Conservation (phyloP, 2,113 vertebrate genomes). For the Phrynocephalus versicolor region DNA sequence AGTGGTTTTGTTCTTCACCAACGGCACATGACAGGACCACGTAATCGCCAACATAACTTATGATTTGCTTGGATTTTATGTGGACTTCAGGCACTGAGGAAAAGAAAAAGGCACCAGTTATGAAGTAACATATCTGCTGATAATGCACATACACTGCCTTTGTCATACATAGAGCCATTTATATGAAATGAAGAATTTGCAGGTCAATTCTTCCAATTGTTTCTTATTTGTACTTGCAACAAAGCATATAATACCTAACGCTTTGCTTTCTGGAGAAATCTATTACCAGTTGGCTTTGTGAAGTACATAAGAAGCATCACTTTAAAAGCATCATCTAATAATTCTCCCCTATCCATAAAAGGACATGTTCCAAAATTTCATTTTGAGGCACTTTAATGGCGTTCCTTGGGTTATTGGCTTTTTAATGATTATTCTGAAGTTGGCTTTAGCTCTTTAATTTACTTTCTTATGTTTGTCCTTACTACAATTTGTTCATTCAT, state of each 20-base stretch:
- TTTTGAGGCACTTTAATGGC: too few relatives aligned
- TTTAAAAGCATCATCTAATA: not conserved
- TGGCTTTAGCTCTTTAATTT: too few relatives aligned
- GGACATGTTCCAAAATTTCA: too few relatives aligned
- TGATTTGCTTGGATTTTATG: conserved; percentile 59
- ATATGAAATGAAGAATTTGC: not conserved
- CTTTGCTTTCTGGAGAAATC: not conserved
- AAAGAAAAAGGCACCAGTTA: conserved; percentile 3
- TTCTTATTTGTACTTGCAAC: not conserved
- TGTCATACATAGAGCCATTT: not conserved
- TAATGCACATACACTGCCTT: not conserved
- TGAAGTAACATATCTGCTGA: not conserved
- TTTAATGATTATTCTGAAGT: too few relatives aligned
- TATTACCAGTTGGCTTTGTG: not conserved
- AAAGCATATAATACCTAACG: not conserved
- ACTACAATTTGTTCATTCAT: too few relatives aligned
- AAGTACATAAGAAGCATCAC: not conserved
- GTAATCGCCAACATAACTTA: conserved; percentile 69
- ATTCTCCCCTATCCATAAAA: not conserved
- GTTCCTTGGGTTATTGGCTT: too few relatives aligned
- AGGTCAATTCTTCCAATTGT: not conserved
- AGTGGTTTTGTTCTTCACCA: conserved; percentile 2
- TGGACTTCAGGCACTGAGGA: conserved; percentile 70
- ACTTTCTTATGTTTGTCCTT: too few relatives aligned
- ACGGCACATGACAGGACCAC: conserved; percentile 63